Percentiles rank a stretch among this genome's conserved stretches.
phyloP scores from a whole-genome alignment of 2,113 vertebrate species.

The Microtus richardsoni region DNA sequence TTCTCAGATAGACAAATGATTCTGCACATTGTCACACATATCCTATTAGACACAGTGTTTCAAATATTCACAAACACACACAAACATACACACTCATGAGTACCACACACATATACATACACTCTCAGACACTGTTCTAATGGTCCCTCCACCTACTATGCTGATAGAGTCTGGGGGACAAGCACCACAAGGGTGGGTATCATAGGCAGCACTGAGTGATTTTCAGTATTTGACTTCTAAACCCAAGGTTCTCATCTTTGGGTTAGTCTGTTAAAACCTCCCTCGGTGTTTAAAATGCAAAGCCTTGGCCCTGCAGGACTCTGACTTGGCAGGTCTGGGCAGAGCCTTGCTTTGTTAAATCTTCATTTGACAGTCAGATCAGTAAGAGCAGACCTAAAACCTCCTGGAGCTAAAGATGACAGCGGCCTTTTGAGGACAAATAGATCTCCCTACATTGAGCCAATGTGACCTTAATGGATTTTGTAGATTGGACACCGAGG shows the following conservation, averaged over 20 bases:
- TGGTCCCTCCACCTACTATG: background rate
- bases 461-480: background rate
- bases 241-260: background rate
- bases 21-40: background rate
- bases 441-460: background rate
- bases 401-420: background rate
- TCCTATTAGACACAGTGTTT: background rate
- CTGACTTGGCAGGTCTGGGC: background rate
- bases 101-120: background rate
- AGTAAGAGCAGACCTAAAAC: background rate
- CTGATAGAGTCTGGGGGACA: background rate
- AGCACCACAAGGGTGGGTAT: background rate
- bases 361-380: background rate
- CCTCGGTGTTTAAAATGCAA: background rate
- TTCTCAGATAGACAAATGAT: background rate
- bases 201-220: background rate
- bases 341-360: constrained; percentile 26
- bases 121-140: background rate
- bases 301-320: background rate
- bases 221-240: background rate
- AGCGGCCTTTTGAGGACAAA: background rate
- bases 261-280: background rate
- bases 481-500: background rate
- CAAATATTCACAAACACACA: background rate
- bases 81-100: background rate